phyloP scores from a whole-genome alignment of 2,888 invertebrate genomes.

The Drosophila niveifrons region DNA sequence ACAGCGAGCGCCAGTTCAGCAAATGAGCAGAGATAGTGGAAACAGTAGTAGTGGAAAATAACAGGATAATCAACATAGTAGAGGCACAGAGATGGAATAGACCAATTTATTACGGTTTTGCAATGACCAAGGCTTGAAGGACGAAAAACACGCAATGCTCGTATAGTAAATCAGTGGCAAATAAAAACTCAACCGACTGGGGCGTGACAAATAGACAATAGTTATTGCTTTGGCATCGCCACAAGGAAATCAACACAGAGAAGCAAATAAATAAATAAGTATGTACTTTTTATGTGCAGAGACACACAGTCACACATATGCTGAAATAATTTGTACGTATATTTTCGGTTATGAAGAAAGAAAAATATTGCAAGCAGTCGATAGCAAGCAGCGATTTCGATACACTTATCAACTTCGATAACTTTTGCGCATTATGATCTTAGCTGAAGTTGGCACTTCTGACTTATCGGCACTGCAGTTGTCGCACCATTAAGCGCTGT shows the following conservation, averaged over 20 bases:
- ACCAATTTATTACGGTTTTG: conserved; percentile 58
- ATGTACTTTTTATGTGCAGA: neutral
- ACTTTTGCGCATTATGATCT: neutral
- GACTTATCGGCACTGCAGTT: conserved; percentile 7
- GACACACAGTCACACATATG: neutral
- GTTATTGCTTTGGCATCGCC: conserved; percentile 46
- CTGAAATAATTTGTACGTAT: neutral
- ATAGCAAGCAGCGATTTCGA: conserved; percentile 29
- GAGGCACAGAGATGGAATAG: conserved; percentile 25
- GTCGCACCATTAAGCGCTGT: conserved; percentile 8
- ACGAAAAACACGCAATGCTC: conserved; percentile 51
- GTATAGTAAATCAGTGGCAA: conserved; percentile 62
- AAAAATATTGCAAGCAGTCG: neutral
- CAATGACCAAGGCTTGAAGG: conserved; percentile 69
- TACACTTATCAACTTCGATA: neutral
- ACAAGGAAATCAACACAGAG: conserved; percentile 25
- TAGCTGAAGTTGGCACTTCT: neutral
- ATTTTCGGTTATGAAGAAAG: neutral
- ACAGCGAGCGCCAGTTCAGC: conserved; percentile 34
- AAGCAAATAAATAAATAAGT: conserved; percentile 15
- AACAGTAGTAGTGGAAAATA: conserved; percentile 40
- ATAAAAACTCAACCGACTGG: conserved; percentile 41
- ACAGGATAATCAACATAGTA: conserved; percentile 29
- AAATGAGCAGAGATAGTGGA: conserved; percentile 12
- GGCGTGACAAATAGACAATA: conserved; percentile 63